Evolutionary conservation across 2,113 vertebrate genomes (phyloP), one percentile per base, ranked within the genome.

Genomic region (Egretta garzetta): DNA sequence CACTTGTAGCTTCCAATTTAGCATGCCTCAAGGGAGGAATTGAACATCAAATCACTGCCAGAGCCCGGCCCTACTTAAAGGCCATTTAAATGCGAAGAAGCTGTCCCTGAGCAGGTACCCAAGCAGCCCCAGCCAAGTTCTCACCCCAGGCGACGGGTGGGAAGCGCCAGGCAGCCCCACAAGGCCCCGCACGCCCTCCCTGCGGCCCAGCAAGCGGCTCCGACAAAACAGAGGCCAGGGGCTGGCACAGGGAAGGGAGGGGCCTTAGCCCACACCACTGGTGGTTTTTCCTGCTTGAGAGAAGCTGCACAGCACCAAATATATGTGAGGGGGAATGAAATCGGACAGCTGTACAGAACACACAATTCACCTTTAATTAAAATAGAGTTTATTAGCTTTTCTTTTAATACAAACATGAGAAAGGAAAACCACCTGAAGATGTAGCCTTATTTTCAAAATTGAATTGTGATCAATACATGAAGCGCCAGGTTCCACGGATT

Each of bases 361-460:
- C 84, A 95, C 76, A 45, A 73, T 73, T 52, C 94, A 96, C 94
- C 95, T 97, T 90, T 98, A 98, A 98, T 98, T 98, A 98, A 98
- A 98, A 98, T 98, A 98, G 97, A 98, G 96, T 98, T 98, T 98
- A 98, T 98, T 98, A 98, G 98, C 97, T 98, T 98, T 97, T 98
- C 96, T 98, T 98, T 98, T 98, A 98, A 98, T 98, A 98, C 97
- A 98, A 98, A 98, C 98, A 98, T 97, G 97, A 98, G 97, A 97
- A 98, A 98, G 97, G 98, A 98, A 98, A 98, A 98, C 97, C 98
- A 98, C 97, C 96, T 66, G 97, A 98, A 98, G 96, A 98, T 98
- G 97, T 98, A 98, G 98, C 95, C 60, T 98, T 98, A 85, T 96
- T 98, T 98, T 98, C 97, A 98, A 98, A 98, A 97, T 90, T 98